Base-by-base conservation (phyloP, 1,140 invertebrate genomes). In the Piezodorus guildinii region DNA sequence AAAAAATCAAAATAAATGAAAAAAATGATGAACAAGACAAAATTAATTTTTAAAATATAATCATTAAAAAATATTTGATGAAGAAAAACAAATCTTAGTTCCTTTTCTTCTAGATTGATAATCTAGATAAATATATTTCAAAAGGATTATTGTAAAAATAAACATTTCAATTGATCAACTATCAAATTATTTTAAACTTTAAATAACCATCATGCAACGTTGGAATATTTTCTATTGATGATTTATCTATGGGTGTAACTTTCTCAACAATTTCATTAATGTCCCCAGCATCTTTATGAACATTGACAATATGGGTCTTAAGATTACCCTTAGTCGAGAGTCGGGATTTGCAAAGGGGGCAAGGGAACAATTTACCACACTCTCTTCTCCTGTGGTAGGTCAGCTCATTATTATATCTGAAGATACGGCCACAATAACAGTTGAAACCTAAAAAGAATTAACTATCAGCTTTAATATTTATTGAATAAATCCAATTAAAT, bases 331-430 rank as follows among this genome's bases (percentile, higher is more conserved):
- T 56, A 25, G 52, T 56, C 15, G 52, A 56, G 2, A 56, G 23
- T 23, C 23, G 52, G 4, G 52, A 56, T 23, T 23, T 34, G 46
- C 64, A 65, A 23, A 56, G 17, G 14, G 58, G 30, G 43, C 64
- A 65, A 14, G 17, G 45, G n/a, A 65, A 61, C 12, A 21, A 43
- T 43, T 19, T 65, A 30, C 64, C 64, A 45, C 64, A 65, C 60
- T 65, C 64, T n/a, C 27, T 51, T 44, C 49, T 60, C n/a, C 30
- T 19, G 39, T 65, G 64, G 23, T 51, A 61, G 9, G 44, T 45
- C 15, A 65, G 43, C n/a, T 65, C n/a, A 54, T 54, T 23, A n/a
- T 15, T 21, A 27, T 65, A 30, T 16, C 25, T 34, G 59, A 61
- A 65, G 23, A 17, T 56, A n/a, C 52, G 17, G 10, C 63, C 63